Conservation (phyloP, 2,888 invertebrate species). For the Pristionchus entomophagus region DNA sequence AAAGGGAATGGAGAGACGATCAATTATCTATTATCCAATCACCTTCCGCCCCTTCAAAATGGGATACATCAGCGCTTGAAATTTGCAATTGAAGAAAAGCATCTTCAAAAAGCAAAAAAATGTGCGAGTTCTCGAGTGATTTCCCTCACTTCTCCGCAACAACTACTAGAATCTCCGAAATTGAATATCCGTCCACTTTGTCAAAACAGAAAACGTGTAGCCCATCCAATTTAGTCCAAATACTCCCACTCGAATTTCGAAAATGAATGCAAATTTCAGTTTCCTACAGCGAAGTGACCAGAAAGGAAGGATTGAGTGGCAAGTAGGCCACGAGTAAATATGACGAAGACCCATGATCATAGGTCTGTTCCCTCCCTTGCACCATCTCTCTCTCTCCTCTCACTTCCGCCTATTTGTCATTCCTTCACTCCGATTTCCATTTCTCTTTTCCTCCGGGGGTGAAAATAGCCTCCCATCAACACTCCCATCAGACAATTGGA, state of each 20-base stretch:
- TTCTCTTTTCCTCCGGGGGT: background rate
- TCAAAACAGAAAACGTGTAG: background rate
- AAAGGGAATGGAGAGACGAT: too few relatives aligned
- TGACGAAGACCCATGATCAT: too few relatives aligned
- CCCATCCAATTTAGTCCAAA: background rate
- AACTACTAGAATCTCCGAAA: background rate
- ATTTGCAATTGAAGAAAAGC: too few relatives aligned
- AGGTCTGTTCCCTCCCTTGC: background rate
- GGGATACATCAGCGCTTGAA: too few relatives aligned
- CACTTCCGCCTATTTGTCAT: background rate
- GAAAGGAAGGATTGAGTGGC: background rate
- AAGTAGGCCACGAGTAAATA: too few relatives aligned
- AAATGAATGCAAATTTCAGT: background rate
- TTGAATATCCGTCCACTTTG: background rate
- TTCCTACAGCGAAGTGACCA: background rate
- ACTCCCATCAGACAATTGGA: background rate
- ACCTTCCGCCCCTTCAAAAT: too few relatives aligned
- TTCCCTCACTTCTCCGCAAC: background rate
- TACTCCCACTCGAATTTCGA: background rate
- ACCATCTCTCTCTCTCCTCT: too few relatives aligned
- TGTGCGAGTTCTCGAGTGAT: background rate
- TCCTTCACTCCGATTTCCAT: background rate
- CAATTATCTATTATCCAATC: background rate
- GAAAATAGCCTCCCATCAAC: background rate
- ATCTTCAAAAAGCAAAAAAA: too few relatives aligned